Conservation (phyloP, 2,888 invertebrate species). For the Trachelus iudaicus region DNA sequence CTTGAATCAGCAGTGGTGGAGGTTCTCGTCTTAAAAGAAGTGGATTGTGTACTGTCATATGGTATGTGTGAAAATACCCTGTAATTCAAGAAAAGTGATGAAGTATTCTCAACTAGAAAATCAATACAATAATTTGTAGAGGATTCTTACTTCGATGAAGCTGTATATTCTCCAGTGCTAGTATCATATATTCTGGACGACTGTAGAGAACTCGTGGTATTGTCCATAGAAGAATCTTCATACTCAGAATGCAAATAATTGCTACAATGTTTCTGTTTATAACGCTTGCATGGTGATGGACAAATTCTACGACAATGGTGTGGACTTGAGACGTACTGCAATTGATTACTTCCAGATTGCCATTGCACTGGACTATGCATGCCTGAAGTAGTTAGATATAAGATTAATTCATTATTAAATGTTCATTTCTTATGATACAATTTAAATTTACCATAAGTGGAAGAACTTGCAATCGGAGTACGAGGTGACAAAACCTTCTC, state of each 20-base stretch:
- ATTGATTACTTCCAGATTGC: neutral
- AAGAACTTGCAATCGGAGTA: neutral
- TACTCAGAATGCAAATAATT: neutral
- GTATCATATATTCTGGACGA: neutral
- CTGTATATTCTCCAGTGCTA: neutral
- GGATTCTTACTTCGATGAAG: neutral
- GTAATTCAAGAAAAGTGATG: neutral
- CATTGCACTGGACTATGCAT: neutral
- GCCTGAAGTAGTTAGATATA: neutral
- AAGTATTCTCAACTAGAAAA: neutral
- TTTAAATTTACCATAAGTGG: neutral
- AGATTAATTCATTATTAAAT: neutral
- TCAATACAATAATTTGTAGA: neutral
- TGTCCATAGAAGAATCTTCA: neutral
- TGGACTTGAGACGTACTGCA: neutral
- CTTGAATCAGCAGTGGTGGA: neutral
- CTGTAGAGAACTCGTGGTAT: neutral
- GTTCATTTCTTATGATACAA: neutral
- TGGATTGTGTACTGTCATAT: neutral
- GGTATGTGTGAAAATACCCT: neutral
- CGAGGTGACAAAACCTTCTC: conserved; percentile 23
- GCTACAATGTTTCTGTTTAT: neutral
- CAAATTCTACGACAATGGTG: neutral
- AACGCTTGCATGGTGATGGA: neutral
- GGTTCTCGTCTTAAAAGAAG: neutral